These are phyloP conservation scores for Noctilio leporinus DNA, from an alignment of 2,113 vertebrate genomes.

Conservation along the genomic window DNA sequence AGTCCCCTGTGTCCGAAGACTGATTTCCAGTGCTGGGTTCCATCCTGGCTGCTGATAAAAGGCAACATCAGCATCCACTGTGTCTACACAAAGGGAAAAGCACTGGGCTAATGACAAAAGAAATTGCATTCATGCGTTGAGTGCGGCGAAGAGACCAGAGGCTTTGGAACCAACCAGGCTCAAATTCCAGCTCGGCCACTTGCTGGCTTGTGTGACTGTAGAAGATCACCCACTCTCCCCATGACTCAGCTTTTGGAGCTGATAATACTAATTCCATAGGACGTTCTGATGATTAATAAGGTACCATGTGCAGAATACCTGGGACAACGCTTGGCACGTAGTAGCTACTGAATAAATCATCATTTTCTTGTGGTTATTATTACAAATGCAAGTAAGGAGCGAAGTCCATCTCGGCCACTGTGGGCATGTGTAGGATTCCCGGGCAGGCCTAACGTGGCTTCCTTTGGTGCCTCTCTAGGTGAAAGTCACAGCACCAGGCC, in stretches of 20 bases:
- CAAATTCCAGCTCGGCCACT: background rate
- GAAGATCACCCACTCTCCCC: background rate
- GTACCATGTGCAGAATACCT: background rate
- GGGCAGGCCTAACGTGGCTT: background rate
- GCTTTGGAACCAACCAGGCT: background rate
- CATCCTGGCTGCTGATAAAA: slow-evolving; percentile 32
- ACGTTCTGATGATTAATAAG: background rate
- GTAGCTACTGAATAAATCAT: background rate
- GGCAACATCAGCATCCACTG: slow-evolving; percentile 32
- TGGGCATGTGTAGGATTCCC: background rate
- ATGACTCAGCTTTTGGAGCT: background rate
- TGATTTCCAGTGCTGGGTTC: background rate
- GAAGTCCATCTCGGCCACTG: background rate
- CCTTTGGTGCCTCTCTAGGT: background rate
- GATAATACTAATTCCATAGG: background rate
- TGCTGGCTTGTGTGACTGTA: background rate
- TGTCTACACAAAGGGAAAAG: background rate
- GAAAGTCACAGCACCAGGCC: background rate
- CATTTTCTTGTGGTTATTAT: background rate
- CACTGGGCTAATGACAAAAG: background rate
- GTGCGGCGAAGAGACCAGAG: background rate
- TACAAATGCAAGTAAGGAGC: background rate
- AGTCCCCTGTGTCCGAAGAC: background rate
- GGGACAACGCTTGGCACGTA: background rate
- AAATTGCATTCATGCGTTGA: background rate